These are phyloP conservation scores for Antheraea assamensis DNA, from an alignment of 2,888 invertebrate species.

Conservation along the genomic window DNA sequence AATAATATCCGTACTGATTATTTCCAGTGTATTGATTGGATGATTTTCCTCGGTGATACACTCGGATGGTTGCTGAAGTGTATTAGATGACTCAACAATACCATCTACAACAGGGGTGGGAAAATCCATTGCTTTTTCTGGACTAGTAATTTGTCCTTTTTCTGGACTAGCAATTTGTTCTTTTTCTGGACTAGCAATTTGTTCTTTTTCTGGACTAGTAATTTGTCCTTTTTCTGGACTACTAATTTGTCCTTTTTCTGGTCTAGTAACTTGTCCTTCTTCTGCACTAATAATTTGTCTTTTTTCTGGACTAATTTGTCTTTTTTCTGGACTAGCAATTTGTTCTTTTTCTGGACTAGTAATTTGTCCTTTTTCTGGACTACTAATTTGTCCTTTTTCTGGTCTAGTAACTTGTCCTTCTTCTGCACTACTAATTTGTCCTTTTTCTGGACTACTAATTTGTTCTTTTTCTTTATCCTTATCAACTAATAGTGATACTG, in stretches of 20 bases:
- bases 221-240: too few species aligned
- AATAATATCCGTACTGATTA: neutral
- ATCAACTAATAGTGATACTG: neutral
- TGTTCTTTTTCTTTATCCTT: neutral
- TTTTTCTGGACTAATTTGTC: too few species aligned
- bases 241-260: neutral
- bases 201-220: too few species aligned
- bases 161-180: too few species aligned
- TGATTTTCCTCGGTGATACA: constrained; percentile 41
- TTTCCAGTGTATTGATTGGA: constrained; percentile 23
- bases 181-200: constrained; percentile 15
- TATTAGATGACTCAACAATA: constrained; percentile 35
- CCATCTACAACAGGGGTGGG: constrained; percentile 5
- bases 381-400: neutral
- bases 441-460: constrained; percentile 14
- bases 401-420: too few species aligned
- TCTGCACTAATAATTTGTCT: constrained; percentile 9
- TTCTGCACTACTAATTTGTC: constrained; percentile 14
- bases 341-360: too few species aligned
- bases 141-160: neutral
- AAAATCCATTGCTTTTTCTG: constrained; percentile 20
- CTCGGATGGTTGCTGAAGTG: constrained; percentile 41
- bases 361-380: too few species aligned
- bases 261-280: too few species aligned
- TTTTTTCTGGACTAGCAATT: constrained; percentile 16